These are phyloP conservation scores for Melanotaenia trifasciata DNA, from an alignment of 2,797 vertebrate species.

Conservation along the genomic window DNA sequence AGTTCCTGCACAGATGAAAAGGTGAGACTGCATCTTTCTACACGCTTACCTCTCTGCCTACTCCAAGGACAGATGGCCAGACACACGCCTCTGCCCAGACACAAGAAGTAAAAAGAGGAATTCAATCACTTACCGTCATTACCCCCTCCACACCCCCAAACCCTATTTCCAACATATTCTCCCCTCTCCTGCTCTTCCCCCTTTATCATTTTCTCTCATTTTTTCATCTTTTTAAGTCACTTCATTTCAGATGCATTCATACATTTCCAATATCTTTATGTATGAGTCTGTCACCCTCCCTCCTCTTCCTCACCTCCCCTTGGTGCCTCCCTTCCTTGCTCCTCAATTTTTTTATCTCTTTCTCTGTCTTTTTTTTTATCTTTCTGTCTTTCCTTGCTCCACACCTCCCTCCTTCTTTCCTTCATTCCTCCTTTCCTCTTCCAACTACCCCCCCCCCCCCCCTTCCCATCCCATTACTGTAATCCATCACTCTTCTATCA, in stretches of 20 bases:
- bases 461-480: constrained; percentile 87
- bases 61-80: constrained; percentile 73
- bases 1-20: constrained; percentile 37
- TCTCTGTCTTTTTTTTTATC: constrained; percentile 51
- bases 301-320: constrained; percentile 25
- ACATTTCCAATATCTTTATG: constrained; percentile 89
- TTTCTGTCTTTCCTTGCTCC: constrained; percentile 45
- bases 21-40: constrained; percentile 66
- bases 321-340: constrained; percentile 56
- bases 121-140: constrained; percentile 59
- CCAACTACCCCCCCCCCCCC: constrained; percentile 36
- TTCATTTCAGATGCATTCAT: constrained; percentile 87
- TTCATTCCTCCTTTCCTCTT: constrained; percentile 41
- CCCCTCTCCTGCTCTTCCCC: constrained; percentile 16
- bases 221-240: constrained; percentile 75
- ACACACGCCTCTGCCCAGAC: constrained; percentile 62
- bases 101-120: constrained; percentile 57
- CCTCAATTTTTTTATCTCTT: constrained; percentile 23
- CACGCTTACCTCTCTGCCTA: constrained; percentile 55
- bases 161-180: constrained; percentile 35
- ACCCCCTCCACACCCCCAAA: constrained; percentile 2
- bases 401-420: constrained; percentile 9
- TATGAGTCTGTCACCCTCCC: constrained; percentile 76
- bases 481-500: constrained; percentile 89
- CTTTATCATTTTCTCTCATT: constrained; percentile 69